Percentiles rank a stretch among this genome's conserved stretches.
These are phyloP conservation scores for Junco hyemalis DNA, from an alignment of 2,113 vertebrate genomes.

Conservation along the genomic window DNA sequence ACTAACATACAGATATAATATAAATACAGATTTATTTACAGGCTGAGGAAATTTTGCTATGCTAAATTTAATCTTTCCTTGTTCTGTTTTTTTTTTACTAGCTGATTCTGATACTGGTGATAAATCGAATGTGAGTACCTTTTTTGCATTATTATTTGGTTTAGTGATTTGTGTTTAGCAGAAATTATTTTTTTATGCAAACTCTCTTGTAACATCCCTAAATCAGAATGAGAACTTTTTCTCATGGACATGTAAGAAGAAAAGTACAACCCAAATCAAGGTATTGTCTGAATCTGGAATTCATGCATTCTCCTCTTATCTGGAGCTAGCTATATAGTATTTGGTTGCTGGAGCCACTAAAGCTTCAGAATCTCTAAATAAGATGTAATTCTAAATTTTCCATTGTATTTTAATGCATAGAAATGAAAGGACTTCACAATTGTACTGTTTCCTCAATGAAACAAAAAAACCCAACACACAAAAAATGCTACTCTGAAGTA, in stretches of 20 bases:
- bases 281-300: not conserved
- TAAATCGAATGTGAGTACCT: constrained; percentile 71
- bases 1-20: not conserved
- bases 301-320: not conserved
- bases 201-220: not conserved
- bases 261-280: not conserved
- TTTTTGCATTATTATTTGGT: not conserved
- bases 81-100: constrained; percentile 22
- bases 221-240: not conserved
- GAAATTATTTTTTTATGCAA: not conserved
- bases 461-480: not conserved
- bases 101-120: constrained; percentile 69
- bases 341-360: not conserved
- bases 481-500: not conserved
- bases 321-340: not conserved
- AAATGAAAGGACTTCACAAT: not conserved
- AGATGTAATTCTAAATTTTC: not conserved
- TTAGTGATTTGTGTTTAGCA: not conserved
- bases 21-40: not conserved
- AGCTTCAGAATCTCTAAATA: not conserved
- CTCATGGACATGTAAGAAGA: not conserved
- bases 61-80: constrained; percentile 4
- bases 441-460: not conserved
- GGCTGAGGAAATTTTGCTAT: not conserved
- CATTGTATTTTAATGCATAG: not conserved